Conservation (phyloP, 2,888 invertebrate species). For the Macaria liturata region DNA sequence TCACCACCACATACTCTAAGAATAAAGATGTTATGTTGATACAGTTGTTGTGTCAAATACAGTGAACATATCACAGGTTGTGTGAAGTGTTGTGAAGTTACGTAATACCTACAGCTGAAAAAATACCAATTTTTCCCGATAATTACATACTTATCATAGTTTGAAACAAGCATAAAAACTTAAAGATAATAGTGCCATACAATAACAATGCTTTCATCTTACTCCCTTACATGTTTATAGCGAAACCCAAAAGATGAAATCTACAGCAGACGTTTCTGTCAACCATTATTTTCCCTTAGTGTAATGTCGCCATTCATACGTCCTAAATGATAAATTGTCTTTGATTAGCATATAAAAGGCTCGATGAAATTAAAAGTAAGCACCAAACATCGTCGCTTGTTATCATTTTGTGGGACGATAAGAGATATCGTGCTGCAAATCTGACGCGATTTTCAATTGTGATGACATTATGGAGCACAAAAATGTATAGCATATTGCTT, state of each 20-base stretch:
- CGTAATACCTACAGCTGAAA: too few species aligned
- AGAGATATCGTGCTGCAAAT: conserved; percentile 40
- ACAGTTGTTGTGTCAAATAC: too few species aligned
- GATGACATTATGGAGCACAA: neutral
- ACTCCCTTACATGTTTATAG: neutral
- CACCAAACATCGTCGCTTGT: conserved; percentile 59
- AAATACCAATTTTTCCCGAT: too few species aligned
- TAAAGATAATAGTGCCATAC: neutral
- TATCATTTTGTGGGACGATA: conserved; percentile 46
- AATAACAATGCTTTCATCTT: neutral
- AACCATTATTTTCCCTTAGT: conserved; percentile 53
- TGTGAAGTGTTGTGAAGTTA: too few species aligned
- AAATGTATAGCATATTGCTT: too few species aligned
- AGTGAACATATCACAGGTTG: too few species aligned
- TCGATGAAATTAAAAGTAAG: conserved; percentile 52
- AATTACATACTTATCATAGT: too few species aligned
- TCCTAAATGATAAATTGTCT: conserved; percentile 73
- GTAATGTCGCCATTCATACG: conserved; percentile 69
- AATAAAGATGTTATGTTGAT: too few species aligned
- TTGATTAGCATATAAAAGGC: conserved; percentile 73
- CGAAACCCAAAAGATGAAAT: conserved; percentile 19
- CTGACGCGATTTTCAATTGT: conserved; percentile 24
- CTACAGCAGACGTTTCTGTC: conserved; percentile 33
- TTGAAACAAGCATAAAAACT: too few species aligned
- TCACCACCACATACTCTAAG: too few species aligned